Base-by-base conservation (phyloP, 2,888 invertebrate species). In the Rotaria magnacalcarata region DNA sequence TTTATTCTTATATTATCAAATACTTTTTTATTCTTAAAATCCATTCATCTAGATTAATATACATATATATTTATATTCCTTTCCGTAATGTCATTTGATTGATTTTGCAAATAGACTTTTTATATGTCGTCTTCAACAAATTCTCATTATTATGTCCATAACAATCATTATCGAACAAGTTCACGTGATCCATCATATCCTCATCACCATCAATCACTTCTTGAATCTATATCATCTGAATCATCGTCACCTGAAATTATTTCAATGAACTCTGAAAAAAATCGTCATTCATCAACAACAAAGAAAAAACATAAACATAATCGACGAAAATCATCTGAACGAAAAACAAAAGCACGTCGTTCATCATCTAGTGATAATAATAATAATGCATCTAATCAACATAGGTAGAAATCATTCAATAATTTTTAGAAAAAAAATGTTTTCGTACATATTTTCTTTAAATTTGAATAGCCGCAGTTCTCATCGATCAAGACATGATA, bases 161-260 rank as follows among this genome's bases (percentile, higher is more conserved):
- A 67, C 16, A 67, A 67, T 67, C 27, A 67, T 34, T 34, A 67
- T 67, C 67, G 67, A 67, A 67, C 67, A 67, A 67, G 67, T 67
- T 67, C 67, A 67, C 67, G 67, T 67, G 67, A 67, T 67, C 34
- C 67, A 67, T 67, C 34, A 3, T 67, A 67, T 34, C 19, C 34
- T 34, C 67, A 67, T 67, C 34, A 67, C 19, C 34, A 67, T 67
- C 67, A 67, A 19, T 27, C 67, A 4, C 67, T 34, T 7, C 67
- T 67, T 3, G 67, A 67, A 67, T 41, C 67, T 16, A 14, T 67
- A 16, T 67, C 67, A 67, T 41, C 67, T 0, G 67, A 67, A 67
- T 67, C 67, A 14, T 34, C 67, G 19, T 67, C 67, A 34, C 67
- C 67, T 7, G 34, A 34, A 41, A 67, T 0, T 19, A 34, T 5